Conservation (phyloP, 2,888 invertebrate genomes). For the Philereme vetulata region DNA sequence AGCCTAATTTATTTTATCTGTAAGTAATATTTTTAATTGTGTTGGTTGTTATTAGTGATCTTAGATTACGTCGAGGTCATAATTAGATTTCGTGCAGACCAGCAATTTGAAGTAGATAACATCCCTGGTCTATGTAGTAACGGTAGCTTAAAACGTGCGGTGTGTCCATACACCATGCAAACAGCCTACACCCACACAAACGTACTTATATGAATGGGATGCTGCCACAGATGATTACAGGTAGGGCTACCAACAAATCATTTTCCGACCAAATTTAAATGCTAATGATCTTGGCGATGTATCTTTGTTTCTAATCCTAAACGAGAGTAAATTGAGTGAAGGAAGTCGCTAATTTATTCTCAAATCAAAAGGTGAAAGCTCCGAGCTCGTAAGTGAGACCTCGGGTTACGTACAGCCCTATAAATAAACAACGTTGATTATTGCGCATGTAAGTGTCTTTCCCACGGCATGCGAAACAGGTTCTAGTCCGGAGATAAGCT, state of each 20-base stretch:
- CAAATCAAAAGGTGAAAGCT: constrained; percentile 54
- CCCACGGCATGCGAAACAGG: constrained; percentile 81
- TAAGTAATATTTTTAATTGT: background rate
- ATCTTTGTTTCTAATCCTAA: constrained; percentile 35
- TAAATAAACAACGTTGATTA: constrained; percentile 72
- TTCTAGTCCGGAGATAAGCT: constrained; percentile 73
- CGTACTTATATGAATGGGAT: constrained; percentile 69
- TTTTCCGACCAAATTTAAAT: constrained; percentile 32
- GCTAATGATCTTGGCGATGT: constrained; percentile 31
- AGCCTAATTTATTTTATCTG: background rate
- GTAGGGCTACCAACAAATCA: constrained; percentile 58
- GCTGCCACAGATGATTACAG: constrained; percentile 62
- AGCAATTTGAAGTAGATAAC: constrained; percentile 55
- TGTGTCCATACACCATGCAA: constrained; percentile 46
- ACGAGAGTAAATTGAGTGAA: constrained; percentile 32
- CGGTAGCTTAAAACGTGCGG: constrained; percentile 61
- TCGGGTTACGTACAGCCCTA: constrained; percentile 61
- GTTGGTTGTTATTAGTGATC: background rate
- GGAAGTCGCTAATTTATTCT: constrained; percentile 35
- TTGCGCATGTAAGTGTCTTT: constrained; percentile 73
- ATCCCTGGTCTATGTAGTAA: constrained; percentile 56
- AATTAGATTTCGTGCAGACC: constrained; percentile 47
- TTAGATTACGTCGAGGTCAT: constrained; percentile 56
- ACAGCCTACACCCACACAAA: constrained; percentile 37
- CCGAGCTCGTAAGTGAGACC: constrained; percentile 41